phyloP scores from a whole-genome alignment of 2,888 invertebrate genomes.

The Synergus umbraculus region DNA sequence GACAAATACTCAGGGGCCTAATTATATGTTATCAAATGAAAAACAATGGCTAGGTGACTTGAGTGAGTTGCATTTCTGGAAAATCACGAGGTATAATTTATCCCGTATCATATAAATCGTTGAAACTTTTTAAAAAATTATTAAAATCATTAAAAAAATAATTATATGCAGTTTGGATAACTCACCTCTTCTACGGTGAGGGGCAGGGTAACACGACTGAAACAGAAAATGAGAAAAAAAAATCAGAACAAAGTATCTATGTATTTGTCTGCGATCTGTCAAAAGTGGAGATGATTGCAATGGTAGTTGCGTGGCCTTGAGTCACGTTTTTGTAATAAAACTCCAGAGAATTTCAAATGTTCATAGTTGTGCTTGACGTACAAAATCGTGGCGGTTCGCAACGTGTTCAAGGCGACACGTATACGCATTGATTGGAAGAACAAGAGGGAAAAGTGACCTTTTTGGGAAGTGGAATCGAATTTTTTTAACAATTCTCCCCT shows the following conservation, averaged over 20 bases:
- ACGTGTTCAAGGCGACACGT: slow-evolving; percentile 38
- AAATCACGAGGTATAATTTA: slow-evolving; percentile 47
- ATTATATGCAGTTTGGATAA: slow-evolving; percentile 55
- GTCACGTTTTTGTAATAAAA: not conserved
- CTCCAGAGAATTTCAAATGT: slow-evolving; percentile 1
- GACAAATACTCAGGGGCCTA: slow-evolving; percentile 42
- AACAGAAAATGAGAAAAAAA: slow-evolving; percentile 77
- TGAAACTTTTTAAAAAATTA: slow-evolving; percentile 4
- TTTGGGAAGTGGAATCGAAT: slow-evolving; percentile 41
- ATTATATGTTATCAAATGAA: slow-evolving; percentile 41
- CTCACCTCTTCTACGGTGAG: slow-evolving; percentile 98
- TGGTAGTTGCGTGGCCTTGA: slow-evolving; percentile 41
- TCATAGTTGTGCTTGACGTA: not conserved
- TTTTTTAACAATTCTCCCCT: slow-evolving; percentile 42
- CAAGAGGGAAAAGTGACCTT: slow-evolving; percentile 5
- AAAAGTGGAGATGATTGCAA: slow-evolving; percentile 7
- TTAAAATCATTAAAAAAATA: slow-evolving; percentile 9
- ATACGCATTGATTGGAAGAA: slow-evolving; percentile 35
- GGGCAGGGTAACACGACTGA: slow-evolving; percentile 96
- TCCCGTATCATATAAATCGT: slow-evolving; percentile 24
- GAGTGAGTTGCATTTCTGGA: slow-evolving; percentile 62
- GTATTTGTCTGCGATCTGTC: not conserved
- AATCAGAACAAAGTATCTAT: slow-evolving; percentile 33
- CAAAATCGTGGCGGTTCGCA: slow-evolving; percentile 23
- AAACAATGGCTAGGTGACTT: slow-evolving; percentile 60